Evolutionary conservation across 2,113 vertebrate species (phyloP), one percentile per base, ranked within the genome.

Genomic region (Dasyprocta punctata): DNA sequence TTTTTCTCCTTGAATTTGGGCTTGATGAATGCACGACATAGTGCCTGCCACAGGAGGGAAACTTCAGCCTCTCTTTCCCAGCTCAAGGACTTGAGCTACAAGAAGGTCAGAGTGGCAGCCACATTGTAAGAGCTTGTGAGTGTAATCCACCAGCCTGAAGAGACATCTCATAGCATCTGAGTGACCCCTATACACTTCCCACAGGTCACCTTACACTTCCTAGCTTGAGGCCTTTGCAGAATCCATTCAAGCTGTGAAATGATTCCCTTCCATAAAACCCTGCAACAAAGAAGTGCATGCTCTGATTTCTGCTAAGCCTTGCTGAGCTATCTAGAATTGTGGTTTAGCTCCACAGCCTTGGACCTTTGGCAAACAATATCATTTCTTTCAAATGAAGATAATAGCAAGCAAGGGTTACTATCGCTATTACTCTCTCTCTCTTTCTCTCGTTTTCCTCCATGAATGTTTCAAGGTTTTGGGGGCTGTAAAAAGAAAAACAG

Each of bases 201-300:
- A 41, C 97, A 97, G 98, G 98, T 98, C 98, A 98, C 75, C 98
- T 98, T 60, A 93, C 94, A 95, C 95, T 98, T 98, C 97, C 96
- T 98, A 98, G 98, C 98, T 95, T 80, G 97, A 98, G 98, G 98
- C 94, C 92, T 96, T 97, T 94, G 86, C 97, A 86, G 78, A 90
- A 97, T 92, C 95, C 93, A 87, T 41, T 73, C 87, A 94, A 86
- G 84, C 95, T 95, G 96, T 94, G 97, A 97, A 97, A 95, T 88
- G 93, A 98, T 95, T 98, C 96, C 94, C 97, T 98, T 98, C 98
- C 95, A 67, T 97, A 98, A 97, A 97, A 90, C 63, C 92, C 90
- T 83, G 92, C 90, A 98, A 99, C 98, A 99, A 99, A 99, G 98
- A 77, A 89, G 87, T 65, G 77, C 38, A n/a, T 93, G 80, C 96